Percentiles rank a stretch among this genome's conserved stretches.
Evolutionary conservation across 2,888 invertebrate genomes (phyloP).

Genomic region (Apamea monoglypha): DNA sequence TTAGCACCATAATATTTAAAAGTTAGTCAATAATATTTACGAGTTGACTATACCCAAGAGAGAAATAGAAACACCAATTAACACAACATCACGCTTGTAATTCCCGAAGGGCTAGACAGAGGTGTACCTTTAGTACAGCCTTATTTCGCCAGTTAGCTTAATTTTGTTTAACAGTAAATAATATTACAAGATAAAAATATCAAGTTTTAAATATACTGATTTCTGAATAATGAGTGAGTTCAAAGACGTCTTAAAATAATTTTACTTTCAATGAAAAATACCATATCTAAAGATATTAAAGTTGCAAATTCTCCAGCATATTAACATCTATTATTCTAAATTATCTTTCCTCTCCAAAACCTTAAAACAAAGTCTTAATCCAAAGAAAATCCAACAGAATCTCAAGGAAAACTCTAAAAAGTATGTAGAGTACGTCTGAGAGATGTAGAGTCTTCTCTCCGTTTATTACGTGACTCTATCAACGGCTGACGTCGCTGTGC

Average conservation of each 20-base stretch:
- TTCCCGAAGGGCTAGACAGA: too few species aligned
- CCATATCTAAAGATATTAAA: neutral
- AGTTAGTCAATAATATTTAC: neutral
- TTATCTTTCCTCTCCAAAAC: neutral
- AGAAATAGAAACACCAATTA: too few species aligned
- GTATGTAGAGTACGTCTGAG: slow-evolving; percentile 24
- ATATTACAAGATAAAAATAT: neutral
- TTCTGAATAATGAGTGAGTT: too few species aligned
- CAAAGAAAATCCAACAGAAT: slow-evolving; percentile 11
- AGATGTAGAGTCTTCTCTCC: slow-evolving; percentile 34
- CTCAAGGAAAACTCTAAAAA: slow-evolving; percentile 9
- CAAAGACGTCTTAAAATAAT: neutral
- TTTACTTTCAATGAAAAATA: neutral
- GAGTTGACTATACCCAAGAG: too few species aligned
- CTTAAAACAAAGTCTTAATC: slow-evolving; percentile 10
- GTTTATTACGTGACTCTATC: slow-evolving; percentile 63
- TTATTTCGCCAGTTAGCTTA: too few species aligned
- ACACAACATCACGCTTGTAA: too few species aligned
- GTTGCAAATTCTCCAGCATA: neutral
- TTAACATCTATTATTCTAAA: neutral
- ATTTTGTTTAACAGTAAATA: too few species aligned
- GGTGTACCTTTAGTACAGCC: too few species aligned
- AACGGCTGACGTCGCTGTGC: slow-evolving; percentile 32
- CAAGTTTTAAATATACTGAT: neutral
- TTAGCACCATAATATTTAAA: slow-evolving; percentile 5